Percentiles rank a stretch among this genome's conserved stretches.
Evolutionary conservation across 1,140 invertebrate species (phyloP).

Genomic region (Drosophila nigrodunni): DNA sequence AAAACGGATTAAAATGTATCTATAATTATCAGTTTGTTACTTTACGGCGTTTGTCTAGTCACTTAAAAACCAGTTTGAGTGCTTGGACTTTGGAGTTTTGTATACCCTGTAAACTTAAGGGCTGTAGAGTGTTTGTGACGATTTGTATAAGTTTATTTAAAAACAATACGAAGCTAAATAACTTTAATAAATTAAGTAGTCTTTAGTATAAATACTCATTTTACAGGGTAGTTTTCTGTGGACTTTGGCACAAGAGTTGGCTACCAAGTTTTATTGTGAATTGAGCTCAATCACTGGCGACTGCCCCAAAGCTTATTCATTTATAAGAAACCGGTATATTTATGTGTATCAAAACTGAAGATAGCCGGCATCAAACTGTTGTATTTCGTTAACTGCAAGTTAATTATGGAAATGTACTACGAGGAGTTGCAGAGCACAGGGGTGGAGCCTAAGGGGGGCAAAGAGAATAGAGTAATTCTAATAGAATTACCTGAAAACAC

Average conservation of each 20-base stretch:
- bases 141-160: background rate
- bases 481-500: too few species aligned
- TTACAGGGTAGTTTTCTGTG: constrained; percentile 14
- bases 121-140: background rate
- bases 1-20: constrained; percentile 19
- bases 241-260: constrained; percentile 18
- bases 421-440: background rate
- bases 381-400: constrained; percentile 2
- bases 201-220: too few species aligned
- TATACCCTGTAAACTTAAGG: constrained; percentile 11
- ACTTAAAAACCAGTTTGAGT: background rate
- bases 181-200: too few species aligned
- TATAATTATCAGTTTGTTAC: constrained; percentile 7
- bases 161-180: too few species aligned
- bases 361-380: constrained; percentile 1
- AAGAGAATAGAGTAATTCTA: too few species aligned
- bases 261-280: constrained; percentile 16
- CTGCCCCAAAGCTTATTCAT: constrained; percentile 28
- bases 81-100: constrained; percentile 29
- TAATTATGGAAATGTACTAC: constrained; percentile 32
- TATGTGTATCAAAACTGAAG: constrained; percentile 17
- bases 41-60: background rate
- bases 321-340: constrained; percentile 32
- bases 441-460: background rate
- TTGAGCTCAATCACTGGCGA: constrained; percentile 28